A percentile compares a stretch with the other conserved stretches of the same genome.
Conservation (phyloP, 2,113 vertebrate genomes). For the Macaca fascicularis region T2T-MFA8v1.1 NC_088389.1:124003501-124004000, state of each 20-base stretch:
- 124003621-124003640: too few relatives aligned
- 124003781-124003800: background rate
- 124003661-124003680: accelerated
- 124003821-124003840: background rate
- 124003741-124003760: background rate
- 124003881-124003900: background rate
- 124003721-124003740: background rate
- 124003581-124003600: background rate
- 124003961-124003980: background rate
- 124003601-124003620: too few relatives aligned
- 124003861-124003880: background rate
- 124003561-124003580: background rate
- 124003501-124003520: background rate
- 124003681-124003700: too few relatives aligned
- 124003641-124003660: too few relatives aligned
- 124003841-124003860: background rate
- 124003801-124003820: background rate
- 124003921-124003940: accelerated
- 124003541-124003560: accelerated
- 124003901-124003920: background rate
- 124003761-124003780: background rate
- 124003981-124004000: background rate
- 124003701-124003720: background rate
- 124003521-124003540: background rate
- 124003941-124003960: background rate